A percentile compares a stretch with the other conserved stretches of the same genome.
phyloP scores from a whole-genome alignment of 2,888 invertebrate genomes.

The Malthinus flaveolus region DNA sequence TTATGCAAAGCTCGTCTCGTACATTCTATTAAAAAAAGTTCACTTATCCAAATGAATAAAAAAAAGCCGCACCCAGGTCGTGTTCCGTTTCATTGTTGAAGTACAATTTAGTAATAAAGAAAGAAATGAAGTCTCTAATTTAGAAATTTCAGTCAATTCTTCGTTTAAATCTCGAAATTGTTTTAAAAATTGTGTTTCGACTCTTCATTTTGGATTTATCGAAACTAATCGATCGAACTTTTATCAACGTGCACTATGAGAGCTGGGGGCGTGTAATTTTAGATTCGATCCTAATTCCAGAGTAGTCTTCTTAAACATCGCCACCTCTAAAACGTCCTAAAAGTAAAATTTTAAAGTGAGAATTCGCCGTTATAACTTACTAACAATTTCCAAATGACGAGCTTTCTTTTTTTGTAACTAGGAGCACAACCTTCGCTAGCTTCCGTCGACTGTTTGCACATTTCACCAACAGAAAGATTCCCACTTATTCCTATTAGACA shows the following conservation, averaged over 20 bases:
- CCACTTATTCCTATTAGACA: conserved; percentile 59
- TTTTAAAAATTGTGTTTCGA: conserved; percentile 64
- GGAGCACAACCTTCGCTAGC: conserved; percentile 37
- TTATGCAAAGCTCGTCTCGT: conserved; percentile 72
- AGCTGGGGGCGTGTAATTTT: conserved; percentile 56
- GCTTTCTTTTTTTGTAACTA: conserved; percentile 43
- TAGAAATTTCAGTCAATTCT: conserved; percentile 40
- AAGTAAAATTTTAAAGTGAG: conserved; percentile 34
- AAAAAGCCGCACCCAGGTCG: conserved; percentile 62
- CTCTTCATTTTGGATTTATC: not conserved
- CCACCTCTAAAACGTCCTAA: conserved; percentile 64
- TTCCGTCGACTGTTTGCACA: conserved; percentile 42
- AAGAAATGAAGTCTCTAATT: conserved; percentile 77
- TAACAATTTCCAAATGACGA: conserved; percentile 34
- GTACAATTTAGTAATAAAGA: conserved; percentile 75
- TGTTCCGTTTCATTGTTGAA: conserved; percentile 69
- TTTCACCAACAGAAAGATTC: conserved; percentile 60
- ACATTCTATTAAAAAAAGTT: conserved; percentile 57
- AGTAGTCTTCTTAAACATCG: conserved; percentile 65
- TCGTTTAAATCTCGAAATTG: conserved; percentile 53
- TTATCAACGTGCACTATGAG: conserved; percentile 68
- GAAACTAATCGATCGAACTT: conserved; percentile 52
- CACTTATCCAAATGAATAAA: not conserved
- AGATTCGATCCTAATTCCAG: conserved; percentile 56
- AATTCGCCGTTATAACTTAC: conserved; percentile 10